phyloP scores from a whole-genome alignment of 2,888 invertebrate genomes.

The Corbicula japonica region DNA sequence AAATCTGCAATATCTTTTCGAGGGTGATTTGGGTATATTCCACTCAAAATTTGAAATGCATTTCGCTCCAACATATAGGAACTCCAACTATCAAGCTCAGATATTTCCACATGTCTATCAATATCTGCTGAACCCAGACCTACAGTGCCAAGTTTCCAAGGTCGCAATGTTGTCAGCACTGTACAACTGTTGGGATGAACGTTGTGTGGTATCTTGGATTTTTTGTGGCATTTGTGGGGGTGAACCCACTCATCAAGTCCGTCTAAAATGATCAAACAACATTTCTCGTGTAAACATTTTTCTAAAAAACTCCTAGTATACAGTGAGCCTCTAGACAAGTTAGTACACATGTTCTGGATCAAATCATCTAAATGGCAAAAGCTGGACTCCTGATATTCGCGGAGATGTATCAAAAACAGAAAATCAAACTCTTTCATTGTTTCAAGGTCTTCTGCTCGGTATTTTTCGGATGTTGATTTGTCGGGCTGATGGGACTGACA shows the following conservation, averaged over 20 bases:
- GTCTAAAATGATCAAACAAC: background rate
- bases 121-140: no score
- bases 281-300: background rate
- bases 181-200: background rate
- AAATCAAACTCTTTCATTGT: background rate
- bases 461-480: background rate
- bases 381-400: no score
- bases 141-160: no score
- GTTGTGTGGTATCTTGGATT: background rate
- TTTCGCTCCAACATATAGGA: background rate
- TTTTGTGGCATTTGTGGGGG: background rate
- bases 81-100: background rate
- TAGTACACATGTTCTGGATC: no score
- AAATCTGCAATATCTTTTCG: no score
- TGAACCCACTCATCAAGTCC: conserved; percentile 7
- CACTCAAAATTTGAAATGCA: no score
- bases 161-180: background rate
- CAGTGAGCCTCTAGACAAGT: no score
- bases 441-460: background rate
- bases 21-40: no score
- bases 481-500: no score
- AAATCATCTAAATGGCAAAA: no score
- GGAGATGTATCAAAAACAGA: background rate
- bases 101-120: conserved; percentile 7
- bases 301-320: background rate